These are phyloP conservation scores for Drosophila sucinea DNA, from an alignment of 1,140 invertebrate species.

Conservation along the genomic window DNA sequence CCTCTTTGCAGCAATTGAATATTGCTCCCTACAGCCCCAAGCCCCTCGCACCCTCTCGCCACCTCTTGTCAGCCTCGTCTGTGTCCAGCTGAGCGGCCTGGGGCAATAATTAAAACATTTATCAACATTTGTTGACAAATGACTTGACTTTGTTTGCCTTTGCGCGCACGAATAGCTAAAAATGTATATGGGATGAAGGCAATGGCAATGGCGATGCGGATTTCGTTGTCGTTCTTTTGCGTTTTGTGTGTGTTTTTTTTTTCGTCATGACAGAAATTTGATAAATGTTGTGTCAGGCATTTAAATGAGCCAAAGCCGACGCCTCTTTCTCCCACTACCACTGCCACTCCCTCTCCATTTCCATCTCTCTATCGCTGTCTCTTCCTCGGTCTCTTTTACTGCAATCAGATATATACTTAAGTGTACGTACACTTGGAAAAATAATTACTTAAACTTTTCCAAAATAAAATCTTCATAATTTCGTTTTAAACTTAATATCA, in stretches of 20 bases:
- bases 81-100: neutral
- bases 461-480: too few relatives aligned
- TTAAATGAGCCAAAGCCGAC: slow-evolving; percentile 23
- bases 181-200: neutral
- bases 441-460: too few relatives aligned
- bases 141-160: slow-evolving; percentile 31
- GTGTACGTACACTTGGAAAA: neutral
- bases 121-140: slow-evolving; percentile 56
- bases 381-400: neutral
- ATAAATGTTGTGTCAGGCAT: slow-evolving; percentile 37
- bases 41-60: neutral
- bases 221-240: slow-evolving; percentile 2
- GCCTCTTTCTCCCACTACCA: neutral
- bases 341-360: neutral
- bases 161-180: slow-evolving; percentile 9
- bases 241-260: slow-evolving; percentile 10
- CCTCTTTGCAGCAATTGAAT: slow-evolving; percentile 24
- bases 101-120: slow-evolving; percentile 58
- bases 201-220: slow-evolving; percentile 6
- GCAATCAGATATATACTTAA: neutral
- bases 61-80: neutral
- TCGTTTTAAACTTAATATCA: too few relatives aligned
- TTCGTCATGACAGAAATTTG: slow-evolving; percentile 20
- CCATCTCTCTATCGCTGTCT: neutral
- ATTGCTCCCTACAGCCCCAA: slow-evolving; percentile 12